phyloP scores from a whole-genome alignment of 2,797 vertebrate species.

The Pseudocheirus occidentalis region DNA sequence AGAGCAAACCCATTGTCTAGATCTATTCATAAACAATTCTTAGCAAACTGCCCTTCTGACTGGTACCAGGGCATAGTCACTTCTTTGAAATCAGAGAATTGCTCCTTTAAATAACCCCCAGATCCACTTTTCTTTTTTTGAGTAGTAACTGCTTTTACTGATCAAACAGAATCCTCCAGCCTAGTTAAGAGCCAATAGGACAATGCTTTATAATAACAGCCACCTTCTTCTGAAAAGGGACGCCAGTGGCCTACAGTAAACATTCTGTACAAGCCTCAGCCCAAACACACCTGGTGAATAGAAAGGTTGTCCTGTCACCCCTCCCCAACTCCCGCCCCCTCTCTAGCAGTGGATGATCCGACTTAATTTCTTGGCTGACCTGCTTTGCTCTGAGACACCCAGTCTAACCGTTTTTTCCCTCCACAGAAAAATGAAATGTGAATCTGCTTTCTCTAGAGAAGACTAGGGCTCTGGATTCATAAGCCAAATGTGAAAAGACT shows the following conservation, averaged over 20 bases:
- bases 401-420: conserved; percentile 20
- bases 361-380: conserved; percentile 41
- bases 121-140: conserved; percentile 33
- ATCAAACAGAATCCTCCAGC: conserved; percentile 19
- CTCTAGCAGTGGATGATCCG: conserved; percentile 19
- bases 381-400: conserved; percentile 23
- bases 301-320: conserved; percentile 18
- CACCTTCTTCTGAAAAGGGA: conserved; percentile 35
- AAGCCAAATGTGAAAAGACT: conserved; percentile 39
- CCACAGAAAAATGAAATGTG: conserved; percentile 23
- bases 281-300: conserved; percentile 50
- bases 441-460: conserved; percentile 22
- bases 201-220: conserved; percentile 22
- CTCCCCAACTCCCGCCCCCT: not conserved
- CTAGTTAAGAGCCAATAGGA: conserved; percentile 26
- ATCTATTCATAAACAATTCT: conserved; percentile 16
- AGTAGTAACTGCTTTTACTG: conserved; percentile 14
- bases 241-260: conserved; percentile 50
- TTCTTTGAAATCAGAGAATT: conserved; percentile 58
- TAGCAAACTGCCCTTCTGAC: conserved; percentile 15
- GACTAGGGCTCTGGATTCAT: not conserved
- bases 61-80: conserved; percentile 35
- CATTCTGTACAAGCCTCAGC: conserved; percentile 33
- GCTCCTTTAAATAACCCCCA: conserved; percentile 11
- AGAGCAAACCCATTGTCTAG: conserved; percentile 23